Conservation (phyloP, 23 tunicate species). For the Halocynthia aurantium region DNA sequence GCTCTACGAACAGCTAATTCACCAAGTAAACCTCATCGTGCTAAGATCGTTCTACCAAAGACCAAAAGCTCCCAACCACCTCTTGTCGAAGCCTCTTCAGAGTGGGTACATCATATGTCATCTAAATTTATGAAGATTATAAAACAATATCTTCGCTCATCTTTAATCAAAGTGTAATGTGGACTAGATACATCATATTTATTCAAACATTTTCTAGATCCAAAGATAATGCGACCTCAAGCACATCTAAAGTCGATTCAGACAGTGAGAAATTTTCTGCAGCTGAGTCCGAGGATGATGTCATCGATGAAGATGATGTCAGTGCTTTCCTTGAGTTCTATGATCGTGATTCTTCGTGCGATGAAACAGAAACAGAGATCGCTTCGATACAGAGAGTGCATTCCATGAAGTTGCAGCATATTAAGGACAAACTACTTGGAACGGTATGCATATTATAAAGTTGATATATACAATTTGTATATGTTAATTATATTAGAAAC, state of each 20-base stretch:
- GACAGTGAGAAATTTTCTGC: too few relatives aligned
- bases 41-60: slow-evolving; percentile 74
- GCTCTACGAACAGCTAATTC: slow-evolving; percentile 83
- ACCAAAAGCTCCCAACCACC: not conserved
- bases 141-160: too few relatives aligned
- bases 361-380: slow-evolving; percentile 85
- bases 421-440: slow-evolving; percentile 69
- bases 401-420: slow-evolving; percentile 80
- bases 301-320: slow-evolving; percentile 32
- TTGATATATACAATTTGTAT: too few relatives aligned
- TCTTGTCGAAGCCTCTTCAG: too few relatives aligned
- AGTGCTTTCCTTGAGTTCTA: slow-evolving; percentile 72
- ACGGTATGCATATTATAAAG: slow-evolving; percentile 22
- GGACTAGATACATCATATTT: too few relatives aligned
- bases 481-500: too few relatives aligned
- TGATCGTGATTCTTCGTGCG: slow-evolving; percentile 79
- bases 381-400: slow-evolving; percentile 85
- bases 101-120: too few relatives aligned
- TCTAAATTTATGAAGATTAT: too few relatives aligned
- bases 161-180: too few relatives aligned
- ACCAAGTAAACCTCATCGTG: slow-evolving; percentile 88
- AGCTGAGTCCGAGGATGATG: slow-evolving; percentile 26
- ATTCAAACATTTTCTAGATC: too few relatives aligned
- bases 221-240: too few relatives aligned
- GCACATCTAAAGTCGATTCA: too few relatives aligned